A percentile compares a stretch with the other conserved stretches of the same genome.
Evolutionary conservation across 1,140 invertebrate genomes (phyloP).

Genomic region (Bombus turneri): DNA sequence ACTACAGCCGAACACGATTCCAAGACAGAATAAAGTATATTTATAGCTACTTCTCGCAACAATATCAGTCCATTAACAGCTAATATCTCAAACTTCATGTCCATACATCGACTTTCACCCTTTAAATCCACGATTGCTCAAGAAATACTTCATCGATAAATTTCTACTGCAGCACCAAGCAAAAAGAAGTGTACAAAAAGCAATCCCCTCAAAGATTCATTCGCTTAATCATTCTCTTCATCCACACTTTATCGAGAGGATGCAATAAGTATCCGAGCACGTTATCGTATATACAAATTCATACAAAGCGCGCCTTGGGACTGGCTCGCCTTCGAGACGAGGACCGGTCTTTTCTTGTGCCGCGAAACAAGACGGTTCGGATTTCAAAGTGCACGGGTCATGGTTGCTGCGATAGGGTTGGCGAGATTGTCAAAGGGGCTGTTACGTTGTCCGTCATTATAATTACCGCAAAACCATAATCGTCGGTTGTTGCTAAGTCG

Average conservation of each 20-base stretch:
- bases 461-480: constrained; percentile 62
- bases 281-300: constrained; percentile 2
- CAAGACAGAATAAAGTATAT: too few species aligned
- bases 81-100: too few species aligned
- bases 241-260: not conserved
- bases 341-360: not conserved
- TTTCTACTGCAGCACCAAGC: not conserved
- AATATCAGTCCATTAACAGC: too few species aligned
- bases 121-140: not conserved
- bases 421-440: not conserved
- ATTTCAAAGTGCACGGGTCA: not conserved
- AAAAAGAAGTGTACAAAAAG: not conserved
- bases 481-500: constrained; percentile 42
- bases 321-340: not conserved
- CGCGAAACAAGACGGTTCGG: not conserved
- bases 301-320: not conserved
- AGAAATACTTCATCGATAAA: not conserved
- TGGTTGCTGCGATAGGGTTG: not conserved
- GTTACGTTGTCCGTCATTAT: constrained; percentile 52
- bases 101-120: not conserved
- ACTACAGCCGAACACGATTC: too few species aligned
- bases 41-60: too few species aligned
- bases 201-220: not conserved
- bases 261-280: not conserved
- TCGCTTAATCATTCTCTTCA: not conserved